Percentiles rank a stretch among this genome's conserved stretches.
Conservation (phyloP, 2,888 invertebrate species). For the Cloeon dipterum region DNA sequence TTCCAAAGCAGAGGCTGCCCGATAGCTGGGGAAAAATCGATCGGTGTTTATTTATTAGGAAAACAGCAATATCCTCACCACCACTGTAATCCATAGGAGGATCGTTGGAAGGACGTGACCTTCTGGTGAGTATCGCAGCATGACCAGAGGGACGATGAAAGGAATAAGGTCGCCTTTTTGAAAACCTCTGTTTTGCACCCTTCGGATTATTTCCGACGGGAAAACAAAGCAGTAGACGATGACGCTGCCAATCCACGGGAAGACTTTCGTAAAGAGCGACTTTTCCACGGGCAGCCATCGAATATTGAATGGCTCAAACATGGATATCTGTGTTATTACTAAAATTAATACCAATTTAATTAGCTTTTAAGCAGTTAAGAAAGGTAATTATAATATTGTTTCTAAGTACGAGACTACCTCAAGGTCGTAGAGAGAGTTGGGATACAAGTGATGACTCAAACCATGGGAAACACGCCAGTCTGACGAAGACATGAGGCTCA, state of each 20-base stretch:
- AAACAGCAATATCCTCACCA: too few species aligned
- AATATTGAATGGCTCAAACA: background rate
- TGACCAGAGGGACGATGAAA: background rate
- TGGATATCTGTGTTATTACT: background rate
- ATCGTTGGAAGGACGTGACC: background rate
- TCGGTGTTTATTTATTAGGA: too few species aligned
- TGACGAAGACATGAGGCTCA: constrained; percentile 35
- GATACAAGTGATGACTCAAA: constrained; percentile 53
- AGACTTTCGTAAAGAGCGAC: background rate
- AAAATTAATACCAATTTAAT: too few species aligned
- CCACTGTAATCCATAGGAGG: background rate
- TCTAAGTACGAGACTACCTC: too few species aligned
- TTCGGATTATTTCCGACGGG: background rate
- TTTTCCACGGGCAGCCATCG: background rate
- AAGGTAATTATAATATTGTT: too few species aligned
- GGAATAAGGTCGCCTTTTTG: background rate
- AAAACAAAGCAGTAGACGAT: background rate
- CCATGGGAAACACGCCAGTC: constrained; percentile 55
- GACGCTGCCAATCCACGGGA: background rate
- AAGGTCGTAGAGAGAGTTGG: constrained; percentile 51
- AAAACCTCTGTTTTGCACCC: background rate
- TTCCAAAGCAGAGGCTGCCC: constrained; percentile 30
- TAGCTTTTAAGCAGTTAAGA: too few species aligned
- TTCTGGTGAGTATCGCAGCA: background rate
- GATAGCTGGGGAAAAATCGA: too few species aligned